Evolutionary conservation across 1,140 invertebrate species (phyloP).

Genomic region (Polypedilum pembai): DNA sequence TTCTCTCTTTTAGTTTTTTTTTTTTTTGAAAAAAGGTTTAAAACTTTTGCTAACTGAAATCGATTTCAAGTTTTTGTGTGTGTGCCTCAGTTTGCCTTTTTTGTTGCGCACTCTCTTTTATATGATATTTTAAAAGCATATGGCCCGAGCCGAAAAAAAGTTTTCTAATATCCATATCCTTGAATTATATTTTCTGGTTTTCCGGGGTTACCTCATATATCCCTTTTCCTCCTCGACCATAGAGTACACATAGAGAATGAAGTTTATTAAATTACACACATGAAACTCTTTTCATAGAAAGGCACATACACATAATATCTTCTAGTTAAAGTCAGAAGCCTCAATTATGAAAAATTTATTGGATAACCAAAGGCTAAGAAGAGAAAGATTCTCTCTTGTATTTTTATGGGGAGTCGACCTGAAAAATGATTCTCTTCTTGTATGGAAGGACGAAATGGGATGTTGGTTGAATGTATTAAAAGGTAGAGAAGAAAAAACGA

Average conservation of each 20-base stretch:
- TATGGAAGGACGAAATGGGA: not conserved
- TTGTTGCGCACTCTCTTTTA: not conserved
- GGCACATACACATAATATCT: not conserved
- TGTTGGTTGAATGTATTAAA: not conserved
- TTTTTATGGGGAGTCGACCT: not conserved
- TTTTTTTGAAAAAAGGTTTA: not conserved
- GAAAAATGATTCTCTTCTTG: not conserved
- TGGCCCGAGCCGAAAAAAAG: constrained; percentile 20
- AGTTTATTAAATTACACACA: constrained; percentile 23
- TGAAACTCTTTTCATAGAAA: not conserved
- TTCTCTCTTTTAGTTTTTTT: not conserved
- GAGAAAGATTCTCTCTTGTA: too few species aligned
- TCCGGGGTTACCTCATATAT: not conserved
- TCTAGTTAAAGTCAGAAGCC: not conserved
- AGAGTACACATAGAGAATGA: not conserved
- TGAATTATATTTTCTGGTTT: constrained; percentile 19
- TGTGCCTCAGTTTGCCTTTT: not conserved
- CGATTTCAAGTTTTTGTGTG: not conserved
- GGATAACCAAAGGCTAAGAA: constrained; percentile 24
- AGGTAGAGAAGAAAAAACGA: not conserved
- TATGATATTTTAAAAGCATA: constrained; percentile 19
- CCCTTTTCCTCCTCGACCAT: not conserved
- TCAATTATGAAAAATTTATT: constrained; percentile 20
- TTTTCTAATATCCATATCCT: constrained; percentile 21
- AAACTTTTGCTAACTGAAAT: not conserved